Evolutionary conservation across 2,888 invertebrate genomes (phyloP), one percentile per base, ranked within the genome.

Genomic region (Parapristionchus giblindavisi): DNA sequence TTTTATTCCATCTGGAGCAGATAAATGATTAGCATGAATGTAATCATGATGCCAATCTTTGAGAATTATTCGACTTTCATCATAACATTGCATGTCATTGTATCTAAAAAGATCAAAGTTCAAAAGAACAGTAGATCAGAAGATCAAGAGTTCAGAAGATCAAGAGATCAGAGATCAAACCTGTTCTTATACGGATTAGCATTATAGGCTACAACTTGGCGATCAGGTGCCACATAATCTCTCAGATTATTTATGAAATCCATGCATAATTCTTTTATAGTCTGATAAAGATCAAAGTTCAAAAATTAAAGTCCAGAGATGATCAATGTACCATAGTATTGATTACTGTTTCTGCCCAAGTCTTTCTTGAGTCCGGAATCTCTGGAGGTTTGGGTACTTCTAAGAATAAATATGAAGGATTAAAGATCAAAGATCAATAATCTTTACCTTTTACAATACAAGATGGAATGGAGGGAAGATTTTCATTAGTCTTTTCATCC

Each of bases 1-100:
- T 36, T 77, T 80, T 52, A 71, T 43, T 24, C 81, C 71, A 70
- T 76, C 70, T 1, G 72, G 68, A n/a, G 76, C 76, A 51, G 75
- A 75, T 24, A 82, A 77, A 63, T 79, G 79, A 66, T 81, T 82
- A 52, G 81, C 82, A 60, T 82, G 80, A 58, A 82, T 82, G 65
- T 82, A 82, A 21, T 82, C 82, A 29, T 27, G 8, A 6, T n/a
- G 34, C 14, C 21, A 21, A 51, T 68, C 34, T 6, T n/a, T 14
- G 34, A 68, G 52, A 1, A 52, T 24, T 3, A 68, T 17, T 11
- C 68, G 68, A 52, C 34, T 38, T 21, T 68, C 34, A 21, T 68
- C 68, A 38, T 17, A 68, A 36, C 68, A 68, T 0, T 51, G 68
- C 34, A 68, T 52, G 52, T 68, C 68, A 24, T 32, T n/a, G 52